Percentiles rank a stretch among this genome's conserved stretches.
phyloP scores from a whole-genome alignment of 1,140 invertebrate genomes.

The Hyles vespertilio region DNA sequence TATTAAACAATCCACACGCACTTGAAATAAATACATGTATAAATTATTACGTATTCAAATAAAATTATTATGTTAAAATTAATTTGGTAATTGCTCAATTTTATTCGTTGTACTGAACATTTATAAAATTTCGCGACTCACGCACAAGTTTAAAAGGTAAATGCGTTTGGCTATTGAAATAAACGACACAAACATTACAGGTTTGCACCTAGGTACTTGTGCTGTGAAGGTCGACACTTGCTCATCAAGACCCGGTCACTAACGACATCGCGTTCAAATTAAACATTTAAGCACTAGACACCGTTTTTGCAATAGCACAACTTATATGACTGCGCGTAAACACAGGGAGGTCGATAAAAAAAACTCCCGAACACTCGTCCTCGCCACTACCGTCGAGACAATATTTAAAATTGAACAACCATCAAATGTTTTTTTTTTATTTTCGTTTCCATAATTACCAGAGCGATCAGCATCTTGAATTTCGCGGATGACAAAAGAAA shows the following conservation, averaged over 20 bases:
- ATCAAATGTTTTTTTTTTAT: not conserved
- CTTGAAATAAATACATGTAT: too few relatives aligned
- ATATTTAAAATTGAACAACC: not conserved
- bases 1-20: too few relatives aligned
- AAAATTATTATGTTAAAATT: too few relatives aligned
- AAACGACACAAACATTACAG: too few relatives aligned
- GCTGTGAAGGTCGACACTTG: slow-evolving; percentile 28
- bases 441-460: slow-evolving; percentile 49
- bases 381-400: too few relatives aligned
- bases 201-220: too few relatives aligned
- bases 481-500: slow-evolving; percentile 37
- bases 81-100: too few relatives aligned
- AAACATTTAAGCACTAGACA: slow-evolving; percentile 38
- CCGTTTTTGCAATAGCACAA: slow-evolving; percentile 38
- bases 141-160: too few relatives aligned
- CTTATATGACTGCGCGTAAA: slow-evolving; percentile 33
- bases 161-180: too few relatives aligned
- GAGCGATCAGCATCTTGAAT: slow-evolving; percentile 42
- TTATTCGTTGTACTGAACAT: too few relatives aligned
- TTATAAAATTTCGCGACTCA: too few relatives aligned
- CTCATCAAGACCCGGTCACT: slow-evolving; percentile 13
- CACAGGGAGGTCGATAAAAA: slow-evolving; percentile 23
- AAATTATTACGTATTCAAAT: too few relatives aligned
- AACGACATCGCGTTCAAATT: slow-evolving; percentile 31
- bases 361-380: slow-evolving; percentile 23